Evolutionary conservation across 2,113 vertebrate species (phyloP).

Genomic region (Hippopotamus amphibius): DNA sequence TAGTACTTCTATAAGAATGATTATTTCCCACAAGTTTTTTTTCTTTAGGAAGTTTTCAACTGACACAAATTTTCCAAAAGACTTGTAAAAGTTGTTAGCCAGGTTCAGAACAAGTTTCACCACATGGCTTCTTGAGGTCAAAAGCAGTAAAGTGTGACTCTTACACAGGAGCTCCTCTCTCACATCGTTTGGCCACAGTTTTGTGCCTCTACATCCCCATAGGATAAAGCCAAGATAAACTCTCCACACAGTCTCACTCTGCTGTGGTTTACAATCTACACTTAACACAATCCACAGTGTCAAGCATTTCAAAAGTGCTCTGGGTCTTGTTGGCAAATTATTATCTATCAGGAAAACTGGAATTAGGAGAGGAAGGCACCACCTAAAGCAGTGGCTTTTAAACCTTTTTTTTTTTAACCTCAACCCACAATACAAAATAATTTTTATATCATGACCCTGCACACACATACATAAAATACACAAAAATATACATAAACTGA

Average conservation of each 20-base stretch:
- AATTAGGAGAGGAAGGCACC: neutral
- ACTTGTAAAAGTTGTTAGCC: neutral
- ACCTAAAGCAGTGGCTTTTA: neutral
- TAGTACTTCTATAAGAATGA: neutral
- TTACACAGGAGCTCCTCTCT: neutral
- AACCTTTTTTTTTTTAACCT: neutral
- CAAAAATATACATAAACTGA: neutral
- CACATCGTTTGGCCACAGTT: neutral
- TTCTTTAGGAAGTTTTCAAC: neutral
- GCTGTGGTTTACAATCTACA: neutral
- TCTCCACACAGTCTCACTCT: neutral
- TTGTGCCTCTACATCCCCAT: neutral
- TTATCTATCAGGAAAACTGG: neutral
- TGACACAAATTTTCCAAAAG: constrained; percentile 7
- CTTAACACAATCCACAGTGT: neutral
- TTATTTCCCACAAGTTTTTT: neutral
- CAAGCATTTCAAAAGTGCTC: neutral
- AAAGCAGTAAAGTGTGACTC: neutral
- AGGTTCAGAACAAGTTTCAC: constrained; percentile 22
- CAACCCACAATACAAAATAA: neutral
- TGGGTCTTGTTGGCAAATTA: neutral
- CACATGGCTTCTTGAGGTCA: neutral
- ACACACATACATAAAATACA: neutral
- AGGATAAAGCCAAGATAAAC: constrained; percentile 45
- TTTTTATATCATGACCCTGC: neutral